Evolutionary conservation across 2,888 invertebrate species (phyloP).

Genomic region (Caenorhabditis uteleia): DNA sequence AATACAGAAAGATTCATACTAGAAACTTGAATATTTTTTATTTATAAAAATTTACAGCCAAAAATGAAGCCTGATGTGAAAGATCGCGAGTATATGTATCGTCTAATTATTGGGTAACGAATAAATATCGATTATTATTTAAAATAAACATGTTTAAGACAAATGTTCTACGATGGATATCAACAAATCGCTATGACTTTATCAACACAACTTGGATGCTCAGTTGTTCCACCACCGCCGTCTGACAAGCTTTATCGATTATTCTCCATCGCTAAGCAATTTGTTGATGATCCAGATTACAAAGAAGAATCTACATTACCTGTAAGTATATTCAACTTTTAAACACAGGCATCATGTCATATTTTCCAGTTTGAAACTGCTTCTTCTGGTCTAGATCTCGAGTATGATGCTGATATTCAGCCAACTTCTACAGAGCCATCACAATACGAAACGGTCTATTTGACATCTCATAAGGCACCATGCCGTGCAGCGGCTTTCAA

Average conservation of each 20-base stretch:
- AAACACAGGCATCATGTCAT: not conserved
- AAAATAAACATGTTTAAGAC: slow-evolving; percentile 76
- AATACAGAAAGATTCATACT: not conserved
- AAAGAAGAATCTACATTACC: slow-evolving; percentile 43
- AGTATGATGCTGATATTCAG: slow-evolving; percentile 86
- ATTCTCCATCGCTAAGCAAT: slow-evolving; percentile 63
- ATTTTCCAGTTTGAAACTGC: slow-evolving; percentile 56
- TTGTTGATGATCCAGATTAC: slow-evolving; percentile 64
- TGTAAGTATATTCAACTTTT: slow-evolving; percentile 11
- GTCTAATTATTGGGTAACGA: slow-evolving; percentile 85
- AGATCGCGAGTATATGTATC: slow-evolving; percentile 85
- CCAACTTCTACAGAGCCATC: slow-evolving; percentile 88
- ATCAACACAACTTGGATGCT: slow-evolving; percentile 81
- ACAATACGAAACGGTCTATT: slow-evolving; percentile 96
- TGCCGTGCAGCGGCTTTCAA: slow-evolving; percentile 96
- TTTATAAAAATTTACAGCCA: not conserved
- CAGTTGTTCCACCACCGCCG: slow-evolving; percentile 91
- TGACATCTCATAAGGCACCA: slow-evolving; percentile 92
- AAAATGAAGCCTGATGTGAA: slow-evolving; percentile 76
- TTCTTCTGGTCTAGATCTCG: slow-evolving; percentile 82
- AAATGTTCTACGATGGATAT: slow-evolving; percentile 95
- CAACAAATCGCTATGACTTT: slow-evolving; percentile 88
- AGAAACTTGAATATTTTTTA: not conserved
- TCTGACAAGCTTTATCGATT: slow-evolving; percentile 86
- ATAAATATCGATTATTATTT: not conserved